These are phyloP conservation scores for Brienomyrus brachyistius DNA, from an alignment of 2,113 vertebrate genomes.

Conservation along the genomic window DNA sequence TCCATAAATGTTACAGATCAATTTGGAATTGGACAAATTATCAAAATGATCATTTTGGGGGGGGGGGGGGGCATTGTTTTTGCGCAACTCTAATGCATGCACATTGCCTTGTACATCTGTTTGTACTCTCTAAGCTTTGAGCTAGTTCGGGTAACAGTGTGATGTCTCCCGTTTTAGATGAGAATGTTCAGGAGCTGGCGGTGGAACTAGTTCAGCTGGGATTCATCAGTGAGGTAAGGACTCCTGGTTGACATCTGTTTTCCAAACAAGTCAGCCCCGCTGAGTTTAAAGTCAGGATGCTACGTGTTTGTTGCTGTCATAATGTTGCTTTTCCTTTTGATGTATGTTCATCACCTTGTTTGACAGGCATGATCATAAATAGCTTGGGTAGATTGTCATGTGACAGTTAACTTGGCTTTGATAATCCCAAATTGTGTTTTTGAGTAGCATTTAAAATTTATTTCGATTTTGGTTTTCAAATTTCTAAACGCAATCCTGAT, in stretches of 20 bases:
- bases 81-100: not conserved
- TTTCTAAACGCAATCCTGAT: not conserved
- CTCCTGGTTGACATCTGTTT: not conserved
- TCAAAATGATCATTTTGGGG: not conserved
- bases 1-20: not conserved
- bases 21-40: not conserved
- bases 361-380: not conserved
- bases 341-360: not conserved
- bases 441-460: not conserved
- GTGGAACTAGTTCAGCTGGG: constrained; percentile 93
- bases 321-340: not conserved
- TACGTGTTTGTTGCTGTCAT: not conserved
- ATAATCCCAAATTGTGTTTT: not conserved
- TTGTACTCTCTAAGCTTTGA: not conserved
- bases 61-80: not conserved
- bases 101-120: not conserved
- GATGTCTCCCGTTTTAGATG: constrained; percentile 60
- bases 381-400: not conserved
- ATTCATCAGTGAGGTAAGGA: constrained; percentile 89
- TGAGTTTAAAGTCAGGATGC: not conserved
- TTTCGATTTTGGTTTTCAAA: not conserved
- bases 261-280: not conserved
- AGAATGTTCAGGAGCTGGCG: constrained; percentile 88
- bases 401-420: not conserved
- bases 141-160: not conserved